A percentile compares a stretch with the other conserved stretches of the same genome.
These are phyloP conservation scores for Uloborus plumipes DNA, from an alignment of 2,888 invertebrate genomes.

Conservation along the genomic window DNA sequence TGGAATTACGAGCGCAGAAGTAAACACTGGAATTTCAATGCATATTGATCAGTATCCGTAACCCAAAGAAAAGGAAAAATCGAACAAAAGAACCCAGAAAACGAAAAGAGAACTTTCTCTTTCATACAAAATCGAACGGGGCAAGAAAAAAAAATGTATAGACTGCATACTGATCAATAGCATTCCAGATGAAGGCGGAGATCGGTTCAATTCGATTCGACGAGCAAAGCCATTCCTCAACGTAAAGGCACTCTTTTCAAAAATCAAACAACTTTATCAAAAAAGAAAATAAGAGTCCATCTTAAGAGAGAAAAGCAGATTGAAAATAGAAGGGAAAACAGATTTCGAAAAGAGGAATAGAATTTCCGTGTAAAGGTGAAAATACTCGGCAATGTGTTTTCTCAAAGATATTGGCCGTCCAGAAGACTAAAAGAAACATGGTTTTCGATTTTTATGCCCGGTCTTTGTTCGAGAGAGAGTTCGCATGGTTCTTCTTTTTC, in stretches of 20 bases:
- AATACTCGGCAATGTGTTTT: conserved; percentile 54
- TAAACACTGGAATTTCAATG: conserved; percentile 63
- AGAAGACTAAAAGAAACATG: conserved; percentile 22
- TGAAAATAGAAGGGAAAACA: conserved; percentile 60
- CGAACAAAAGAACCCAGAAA: neutral
- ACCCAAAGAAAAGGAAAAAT: conserved; percentile 14
- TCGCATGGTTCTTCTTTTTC: conserved; percentile 27
- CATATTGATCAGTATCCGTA: conserved; percentile 53
- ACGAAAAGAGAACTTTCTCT: conserved; percentile 15
- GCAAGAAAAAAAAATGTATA: conserved; percentile 41
- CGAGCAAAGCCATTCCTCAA: conserved; percentile 44
- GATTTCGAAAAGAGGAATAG: conserved; percentile 54
- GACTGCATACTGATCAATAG: conserved; percentile 61
- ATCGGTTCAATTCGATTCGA: conserved; percentile 48
- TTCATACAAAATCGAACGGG: conserved; percentile 8
- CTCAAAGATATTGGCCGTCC: conserved; percentile 30
- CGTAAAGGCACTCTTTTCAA: conserved; percentile 52
- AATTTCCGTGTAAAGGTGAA: conserved; percentile 54
- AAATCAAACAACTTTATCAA: conserved; percentile 64
- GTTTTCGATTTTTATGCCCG: conserved; percentile 15
- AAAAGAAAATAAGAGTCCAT: conserved; percentile 45
- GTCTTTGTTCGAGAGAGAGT: neutral
- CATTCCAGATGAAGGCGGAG: conserved; percentile 55
- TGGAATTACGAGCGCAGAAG: conserved; percentile 54
- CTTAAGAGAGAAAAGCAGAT: conserved; percentile 47